phyloP scores from a whole-genome alignment of 2,797 vertebrate genomes.

The Limnodromus scolopaceus region DNA sequence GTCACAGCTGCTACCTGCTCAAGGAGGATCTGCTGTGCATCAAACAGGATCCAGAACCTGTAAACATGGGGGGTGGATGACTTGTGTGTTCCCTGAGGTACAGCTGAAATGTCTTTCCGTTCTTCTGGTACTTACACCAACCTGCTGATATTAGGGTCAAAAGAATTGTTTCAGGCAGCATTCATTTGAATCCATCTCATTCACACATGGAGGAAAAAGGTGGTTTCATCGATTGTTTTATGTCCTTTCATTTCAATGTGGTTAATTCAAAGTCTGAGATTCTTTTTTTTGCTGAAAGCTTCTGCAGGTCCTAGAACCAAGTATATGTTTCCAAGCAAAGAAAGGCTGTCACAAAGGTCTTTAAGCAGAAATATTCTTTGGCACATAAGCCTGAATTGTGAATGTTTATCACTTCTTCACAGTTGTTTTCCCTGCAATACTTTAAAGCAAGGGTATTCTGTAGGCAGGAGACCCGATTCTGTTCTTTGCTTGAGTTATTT shows the following conservation, averaged over 20 bases:
- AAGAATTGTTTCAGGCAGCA: neutral
- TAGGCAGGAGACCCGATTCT: neutral
- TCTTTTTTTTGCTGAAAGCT: neutral
- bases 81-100: neutral
- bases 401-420: neutral
- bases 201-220: neutral
- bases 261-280: neutral
- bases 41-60: neutral
- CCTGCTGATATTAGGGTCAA: neutral
- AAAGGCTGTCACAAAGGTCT: neutral
- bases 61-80: rapidly evolving
- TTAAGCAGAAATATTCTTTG: neutral
- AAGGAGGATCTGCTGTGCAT: neutral
- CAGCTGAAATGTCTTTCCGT: neutral
- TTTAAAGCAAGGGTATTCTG: neutral
- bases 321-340: neutral
- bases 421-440: neutral
- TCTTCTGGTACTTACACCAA: neutral
- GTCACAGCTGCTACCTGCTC: neutral
- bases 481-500: neutral
- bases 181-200: neutral
- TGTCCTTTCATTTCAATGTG: neutral
- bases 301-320: neutral
- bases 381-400: neutral
- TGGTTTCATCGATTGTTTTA: neutral